Evolutionary conservation across 2,113 vertebrate species (phyloP).

Genomic region (Clarias gariepinus): DNA sequence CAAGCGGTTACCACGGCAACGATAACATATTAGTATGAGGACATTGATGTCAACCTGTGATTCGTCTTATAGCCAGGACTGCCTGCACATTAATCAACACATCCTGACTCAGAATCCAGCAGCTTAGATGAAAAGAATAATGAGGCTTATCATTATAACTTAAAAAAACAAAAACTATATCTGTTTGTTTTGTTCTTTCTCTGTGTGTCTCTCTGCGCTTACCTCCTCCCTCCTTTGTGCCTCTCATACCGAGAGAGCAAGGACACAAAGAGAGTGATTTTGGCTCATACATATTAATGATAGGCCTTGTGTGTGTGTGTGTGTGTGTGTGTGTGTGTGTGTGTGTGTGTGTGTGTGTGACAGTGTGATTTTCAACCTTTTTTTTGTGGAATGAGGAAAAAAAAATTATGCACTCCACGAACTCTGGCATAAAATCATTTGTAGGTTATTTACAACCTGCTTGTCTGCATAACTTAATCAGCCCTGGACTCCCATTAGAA

Average conservation of each 20-base stretch:
- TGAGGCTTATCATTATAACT: neutral
- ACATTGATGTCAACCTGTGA: neutral
- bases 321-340: neutral
- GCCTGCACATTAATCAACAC: neutral
- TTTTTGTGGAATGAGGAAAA: neutral
- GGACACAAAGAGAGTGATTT: conserved; percentile 29
- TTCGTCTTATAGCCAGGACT: neutral
- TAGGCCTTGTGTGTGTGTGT: neutral
- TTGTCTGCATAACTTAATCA: conserved; percentile 1
- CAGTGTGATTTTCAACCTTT: conserved; percentile 17
- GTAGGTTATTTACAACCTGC: conserved; percentile 13
- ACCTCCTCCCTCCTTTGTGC: neutral
- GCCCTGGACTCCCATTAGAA: neutral
- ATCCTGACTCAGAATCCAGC: neutral
- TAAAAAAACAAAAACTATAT: neutral
- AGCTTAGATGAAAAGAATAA: neutral
- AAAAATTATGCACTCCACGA: neutral
- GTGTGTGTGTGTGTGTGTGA: neutral
- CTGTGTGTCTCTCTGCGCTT: neutral
- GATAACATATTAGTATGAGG: neutral
- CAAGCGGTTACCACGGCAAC: neutral
- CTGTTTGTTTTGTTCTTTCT: neutral
- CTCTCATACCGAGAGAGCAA: conserved; percentile 29
- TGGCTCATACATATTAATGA: conserved; percentile 50
- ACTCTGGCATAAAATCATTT: conserved; percentile 11